Evolutionary conservation across 2,113 vertebrate genomes (phyloP).

Genomic region (Microtus oregoni): DNA sequence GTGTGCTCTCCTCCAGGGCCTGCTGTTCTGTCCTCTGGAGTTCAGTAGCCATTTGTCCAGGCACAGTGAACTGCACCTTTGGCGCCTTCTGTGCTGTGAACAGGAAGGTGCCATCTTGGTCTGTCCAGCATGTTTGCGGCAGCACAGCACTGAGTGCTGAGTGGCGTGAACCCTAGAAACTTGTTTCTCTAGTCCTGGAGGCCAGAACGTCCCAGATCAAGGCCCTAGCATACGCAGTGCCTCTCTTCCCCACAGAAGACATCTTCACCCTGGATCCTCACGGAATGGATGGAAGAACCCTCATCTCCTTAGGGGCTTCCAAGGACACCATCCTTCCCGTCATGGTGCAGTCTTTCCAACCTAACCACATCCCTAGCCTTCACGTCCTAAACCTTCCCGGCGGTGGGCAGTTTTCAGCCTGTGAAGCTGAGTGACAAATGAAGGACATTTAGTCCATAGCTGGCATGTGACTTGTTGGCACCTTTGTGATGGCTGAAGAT

Average conservation of each 20-base stretch:
- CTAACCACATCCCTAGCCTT: too few species aligned
- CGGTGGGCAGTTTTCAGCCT: background rate
- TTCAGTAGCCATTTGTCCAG: background rate
- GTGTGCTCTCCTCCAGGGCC: background rate
- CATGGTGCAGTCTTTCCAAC: background rate
- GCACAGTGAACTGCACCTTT: background rate
- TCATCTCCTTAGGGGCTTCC: background rate
- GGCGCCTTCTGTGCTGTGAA: background rate
- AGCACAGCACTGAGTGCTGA: background rate
- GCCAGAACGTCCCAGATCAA: background rate
- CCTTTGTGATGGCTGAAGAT: background rate
- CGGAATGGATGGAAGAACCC: background rate
- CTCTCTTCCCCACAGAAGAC: background rate
- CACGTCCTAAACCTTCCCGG: too few species aligned
- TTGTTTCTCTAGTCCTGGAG: background rate
- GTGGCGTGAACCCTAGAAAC: background rate
- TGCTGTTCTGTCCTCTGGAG: background rate
- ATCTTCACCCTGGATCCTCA: background rate
- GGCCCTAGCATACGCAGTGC: background rate
- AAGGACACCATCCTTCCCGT: background rate
- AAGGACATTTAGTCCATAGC: background rate
- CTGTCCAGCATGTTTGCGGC: background rate
- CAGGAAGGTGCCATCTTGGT: background rate
- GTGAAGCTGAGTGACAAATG: background rate
- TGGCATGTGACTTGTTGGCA: too few species aligned